A percentile compares a stretch with the other conserved stretches of the same genome.
phyloP scores from a whole-genome alignment of 2,113 vertebrate genomes.

The Climacteris rufus region DNA sequence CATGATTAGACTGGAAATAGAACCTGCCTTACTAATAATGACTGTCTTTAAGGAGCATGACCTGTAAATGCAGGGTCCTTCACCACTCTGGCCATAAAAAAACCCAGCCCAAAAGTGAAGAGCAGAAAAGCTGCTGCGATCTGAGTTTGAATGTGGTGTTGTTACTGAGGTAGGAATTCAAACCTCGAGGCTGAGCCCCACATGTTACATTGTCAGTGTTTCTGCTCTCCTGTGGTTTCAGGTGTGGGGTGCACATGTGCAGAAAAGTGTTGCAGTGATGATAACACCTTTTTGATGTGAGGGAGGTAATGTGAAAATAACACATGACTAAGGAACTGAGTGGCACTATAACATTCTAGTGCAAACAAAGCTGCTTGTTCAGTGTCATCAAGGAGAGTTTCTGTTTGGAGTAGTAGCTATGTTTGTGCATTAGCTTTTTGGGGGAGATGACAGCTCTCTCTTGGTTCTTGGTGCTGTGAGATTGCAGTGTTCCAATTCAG shows the following conservation, averaged over 20 bases:
- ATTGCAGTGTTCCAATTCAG: background rate
- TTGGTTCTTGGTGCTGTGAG: background rate
- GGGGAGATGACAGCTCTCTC: background rate
- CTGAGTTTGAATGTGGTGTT: background rate
- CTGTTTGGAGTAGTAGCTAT: background rate
- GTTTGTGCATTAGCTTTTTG: background rate
- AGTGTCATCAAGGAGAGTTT: background rate
- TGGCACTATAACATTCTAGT: background rate
- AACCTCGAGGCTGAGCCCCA: background rate
- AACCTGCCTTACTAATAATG: conserved; percentile 1
- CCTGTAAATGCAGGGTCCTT: background rate
- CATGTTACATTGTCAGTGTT: rapidly evolving
- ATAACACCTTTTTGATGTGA: background rate
- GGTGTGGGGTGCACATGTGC: background rate
- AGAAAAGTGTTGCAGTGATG: background rate
- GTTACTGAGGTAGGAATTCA: background rate
- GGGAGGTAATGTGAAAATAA: background rate
- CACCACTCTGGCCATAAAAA: background rate
- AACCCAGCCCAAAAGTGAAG: background rate
- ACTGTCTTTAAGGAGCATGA: background rate
- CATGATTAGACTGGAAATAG: conserved; percentile 40
- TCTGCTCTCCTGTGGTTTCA: background rate
- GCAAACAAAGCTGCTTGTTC: background rate
- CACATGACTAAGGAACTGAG: background rate
- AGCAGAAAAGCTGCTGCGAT: rapidly evolving